Base-by-base conservation (phyloP, 2,113 vertebrate species). In the Salvelinus namaycush region DNA sequence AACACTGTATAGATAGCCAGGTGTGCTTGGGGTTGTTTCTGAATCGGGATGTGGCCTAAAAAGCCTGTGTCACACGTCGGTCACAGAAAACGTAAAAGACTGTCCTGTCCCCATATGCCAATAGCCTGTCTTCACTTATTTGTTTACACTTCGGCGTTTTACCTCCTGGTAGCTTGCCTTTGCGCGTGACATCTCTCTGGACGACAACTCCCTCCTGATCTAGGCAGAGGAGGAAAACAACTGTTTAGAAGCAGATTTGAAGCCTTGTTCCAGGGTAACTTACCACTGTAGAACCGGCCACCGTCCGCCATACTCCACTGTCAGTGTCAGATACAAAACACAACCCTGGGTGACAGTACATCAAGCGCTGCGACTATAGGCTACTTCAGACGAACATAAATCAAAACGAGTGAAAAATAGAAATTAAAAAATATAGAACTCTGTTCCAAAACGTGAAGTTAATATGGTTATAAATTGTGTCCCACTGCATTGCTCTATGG, bases 231-330 rank as follows among this genome's bases (percentile, higher is more conserved):
- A 18, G 3, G 78, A 49, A 49, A 44, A 62, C 59, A 74, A 79
- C 60, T 71, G 48, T 8, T 51, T 27, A 70, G 84, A 66, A 49
- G 20, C 11, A 80, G 22, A n/a, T 75, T 70, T 31, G 65, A 0
- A 85, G 67, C 44, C 5, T 27, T 18, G 1, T 29, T 48, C 68
- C 51, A 12, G 64, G 39, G 22, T 6, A 24, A 76, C 89, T 91
- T 81, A 92, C 93, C 91, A 70, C 87, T 92, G 86, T 92, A 91
- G 80, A 90, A 92, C 68, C 89, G 84, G 7, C 88, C 88, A 83
- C 90, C 81, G 20, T 93, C 92, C 89, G 89, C 90, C 89, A 92
- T 92, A 27, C 91, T 91, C 81, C 77, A 76, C 69, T 44, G 76
- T 85, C 39, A 60, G 22, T 44, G 78, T 85, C 39, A 60, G 18